phyloP scores from a whole-genome alignment of 2,888 invertebrate genomes.

The Limulus polyphemus region DNA sequence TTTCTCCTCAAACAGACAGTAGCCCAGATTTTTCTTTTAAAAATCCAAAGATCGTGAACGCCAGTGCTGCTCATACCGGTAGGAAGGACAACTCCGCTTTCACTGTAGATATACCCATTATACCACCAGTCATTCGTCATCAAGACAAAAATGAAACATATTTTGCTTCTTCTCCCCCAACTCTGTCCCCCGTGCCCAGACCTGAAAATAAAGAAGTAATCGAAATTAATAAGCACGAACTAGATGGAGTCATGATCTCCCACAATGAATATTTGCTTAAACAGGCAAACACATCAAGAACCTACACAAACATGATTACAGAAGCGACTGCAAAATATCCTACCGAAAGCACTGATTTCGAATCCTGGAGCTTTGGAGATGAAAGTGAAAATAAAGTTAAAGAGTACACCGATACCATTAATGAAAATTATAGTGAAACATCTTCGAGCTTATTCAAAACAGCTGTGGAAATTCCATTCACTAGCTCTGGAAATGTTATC shows the following conservation, averaged over 20 bases:
- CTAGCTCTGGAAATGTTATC: no score
- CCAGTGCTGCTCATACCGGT: not conserved
- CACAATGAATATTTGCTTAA: slow-evolving; percentile 29
- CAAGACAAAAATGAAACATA: slow-evolving; percentile 6
- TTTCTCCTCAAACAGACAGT: not conserved
- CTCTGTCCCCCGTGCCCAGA: no score
- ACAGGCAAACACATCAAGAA: slow-evolving; percentile 24
- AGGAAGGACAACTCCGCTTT: slow-evolving; percentile 9
- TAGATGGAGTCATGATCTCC: slow-evolving; percentile 31
- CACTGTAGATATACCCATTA: slow-evolving; percentile 16
- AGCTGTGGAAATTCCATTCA: no score
- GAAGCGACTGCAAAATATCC: not conserved
- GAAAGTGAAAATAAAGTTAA: no score
- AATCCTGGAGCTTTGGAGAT: slow-evolving; percentile 6
- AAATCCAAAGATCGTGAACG: slow-evolving; percentile 2
- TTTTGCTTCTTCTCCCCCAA: no score
- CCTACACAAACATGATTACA: not conserved
- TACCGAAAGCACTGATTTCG: slow-evolving; percentile 6
- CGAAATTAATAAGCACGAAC: slow-evolving; percentile 29
- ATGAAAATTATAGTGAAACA: no score
- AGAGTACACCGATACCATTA: no score
- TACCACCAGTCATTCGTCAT: slow-evolving; percentile 15
- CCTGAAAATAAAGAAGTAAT: slow-evolving; percentile 17
- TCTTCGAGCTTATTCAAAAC: no score
- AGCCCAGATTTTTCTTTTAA: slow-evolving; percentile 2